Evolutionary conservation across 2,113 vertebrate genomes (phyloP).

Genomic region (Eolophus roseicapilla): DNA sequence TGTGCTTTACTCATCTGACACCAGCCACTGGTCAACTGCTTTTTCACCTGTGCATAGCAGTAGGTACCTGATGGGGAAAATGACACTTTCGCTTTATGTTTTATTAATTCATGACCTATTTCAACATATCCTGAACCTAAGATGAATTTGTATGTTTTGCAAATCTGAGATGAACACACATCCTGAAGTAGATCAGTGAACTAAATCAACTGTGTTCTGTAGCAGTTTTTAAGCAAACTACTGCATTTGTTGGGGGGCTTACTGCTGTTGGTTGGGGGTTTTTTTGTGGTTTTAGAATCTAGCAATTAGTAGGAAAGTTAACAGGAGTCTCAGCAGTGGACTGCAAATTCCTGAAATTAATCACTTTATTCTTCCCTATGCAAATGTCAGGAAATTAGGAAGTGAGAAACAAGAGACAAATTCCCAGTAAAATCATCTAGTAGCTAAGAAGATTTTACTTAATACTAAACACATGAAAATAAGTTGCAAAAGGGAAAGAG

Average conservation of each 20-base stretch:
- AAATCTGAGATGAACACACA: neutral
- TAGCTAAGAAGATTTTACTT: neutral
- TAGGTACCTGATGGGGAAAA: neutral
- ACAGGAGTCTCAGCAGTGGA: neutral
- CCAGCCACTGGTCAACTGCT: neutral
- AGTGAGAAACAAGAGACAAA: neutral
- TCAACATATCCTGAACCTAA: neutral
- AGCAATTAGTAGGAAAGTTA: neutral
- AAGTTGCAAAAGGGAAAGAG: neutral
- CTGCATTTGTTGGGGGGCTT: rapidly evolving
- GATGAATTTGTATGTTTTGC: neutral
- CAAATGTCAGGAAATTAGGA: neutral
- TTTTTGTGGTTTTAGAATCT: neutral
- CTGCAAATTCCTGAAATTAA: neutral
- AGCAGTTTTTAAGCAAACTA: neutral
- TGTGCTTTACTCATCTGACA: neutral
- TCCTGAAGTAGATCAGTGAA: neutral
- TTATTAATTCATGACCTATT: neutral
- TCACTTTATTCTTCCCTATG: neutral
- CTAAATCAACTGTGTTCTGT: neutral
- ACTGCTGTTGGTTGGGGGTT: rapidly evolving
- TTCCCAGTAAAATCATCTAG: neutral
- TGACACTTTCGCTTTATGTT: neutral
- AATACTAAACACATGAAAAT: neutral
- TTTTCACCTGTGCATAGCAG: neutral